A percentile compares a stretch with the other conserved stretches of the same genome.
Evolutionary conservation across 2,888 invertebrate species (phyloP).

Genomic region (Sinodicranocentrus sp.): DNA sequence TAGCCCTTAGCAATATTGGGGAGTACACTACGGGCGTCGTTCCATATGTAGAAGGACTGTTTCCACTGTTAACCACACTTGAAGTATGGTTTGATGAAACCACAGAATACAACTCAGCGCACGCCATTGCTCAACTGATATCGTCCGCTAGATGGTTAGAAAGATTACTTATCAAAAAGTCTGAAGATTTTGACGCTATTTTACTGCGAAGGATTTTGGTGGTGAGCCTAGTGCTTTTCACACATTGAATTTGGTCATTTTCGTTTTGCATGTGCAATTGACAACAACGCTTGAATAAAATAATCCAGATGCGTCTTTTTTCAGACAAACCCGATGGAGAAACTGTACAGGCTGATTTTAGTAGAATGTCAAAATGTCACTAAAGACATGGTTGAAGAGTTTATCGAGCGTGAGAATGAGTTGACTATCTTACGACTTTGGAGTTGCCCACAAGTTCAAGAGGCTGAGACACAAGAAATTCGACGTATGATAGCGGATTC

Average conservation of each 20-base stretch:
- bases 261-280: background rate
- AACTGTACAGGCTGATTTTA: constrained; percentile 77
- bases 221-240: too few species aligned
- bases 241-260: too few species aligned
- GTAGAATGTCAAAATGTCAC: constrained; percentile 77
- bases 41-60: constrained; percentile 43
- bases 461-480: constrained; percentile 72
- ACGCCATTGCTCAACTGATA: constrained; percentile 77
- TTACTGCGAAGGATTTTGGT: constrained; percentile 76
- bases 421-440: constrained; percentile 77
- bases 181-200: constrained; percentile 76
- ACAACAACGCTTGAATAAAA: background rate
- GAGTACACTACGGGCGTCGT: constrained; percentile 65
- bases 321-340: constrained; percentile 77
- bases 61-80: constrained; percentile 70
- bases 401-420: constrained; percentile 77
- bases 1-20: constrained; percentile 77
- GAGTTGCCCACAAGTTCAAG: constrained; percentile 77
- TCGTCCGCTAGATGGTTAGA: constrained; percentile 75
- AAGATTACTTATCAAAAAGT: constrained; percentile 77
- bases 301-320: constrained; percentile 43
- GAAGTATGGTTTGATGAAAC: constrained; percentile 77
- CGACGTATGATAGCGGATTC: constrained; percentile 74
- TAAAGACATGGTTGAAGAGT: constrained; percentile 73
- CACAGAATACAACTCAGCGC: constrained; percentile 72